Percentiles rank a stretch among this genome's conserved stretches.
phyloP scores from a whole-genome alignment of 2,888 invertebrate species.

The Tetheella fluctuosa region DNA sequence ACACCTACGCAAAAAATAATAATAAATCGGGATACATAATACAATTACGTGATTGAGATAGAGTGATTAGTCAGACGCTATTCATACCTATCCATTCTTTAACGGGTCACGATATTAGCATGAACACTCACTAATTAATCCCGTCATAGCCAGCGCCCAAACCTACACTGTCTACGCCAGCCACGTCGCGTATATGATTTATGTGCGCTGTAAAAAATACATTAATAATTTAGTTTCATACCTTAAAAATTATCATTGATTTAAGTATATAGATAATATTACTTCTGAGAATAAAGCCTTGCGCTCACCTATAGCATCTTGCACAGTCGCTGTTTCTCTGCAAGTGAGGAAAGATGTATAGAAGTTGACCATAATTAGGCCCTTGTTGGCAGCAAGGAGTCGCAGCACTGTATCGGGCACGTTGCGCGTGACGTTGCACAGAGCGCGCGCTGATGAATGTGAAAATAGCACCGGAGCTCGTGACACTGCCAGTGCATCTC shows the following conservation, averaged over 20 bases:
- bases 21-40: no score
- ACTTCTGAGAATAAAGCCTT: no score
- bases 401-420: constrained; percentile 91
- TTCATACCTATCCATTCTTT: no score
- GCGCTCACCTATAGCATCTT: constrained; percentile 90
- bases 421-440: constrained; percentile 92
- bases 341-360: constrained; percentile 91
- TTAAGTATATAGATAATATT: no score
- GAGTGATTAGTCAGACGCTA: background rate
- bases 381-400: constrained; percentile 89
- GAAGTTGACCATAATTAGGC: constrained; percentile 94
- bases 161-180: constrained; percentile 94
- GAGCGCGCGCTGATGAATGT: constrained; percentile 91
- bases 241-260: background rate
- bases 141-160: constrained; percentile 95
- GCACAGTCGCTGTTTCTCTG: constrained; percentile 89
- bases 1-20: no score
- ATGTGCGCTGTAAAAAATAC: constrained; percentile 89
- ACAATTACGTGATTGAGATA: no score
- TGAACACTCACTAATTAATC: constrained; percentile 92
- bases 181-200: constrained; percentile 93
- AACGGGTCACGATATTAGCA: background rate
- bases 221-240: no score
- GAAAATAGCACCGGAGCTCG: constrained; percentile 94
- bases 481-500: constrained; percentile 89